These are phyloP conservation scores for Pangasius larnaudii DNA, from an alignment of 2,797 vertebrate species.

Conservation along the genomic window DNA sequence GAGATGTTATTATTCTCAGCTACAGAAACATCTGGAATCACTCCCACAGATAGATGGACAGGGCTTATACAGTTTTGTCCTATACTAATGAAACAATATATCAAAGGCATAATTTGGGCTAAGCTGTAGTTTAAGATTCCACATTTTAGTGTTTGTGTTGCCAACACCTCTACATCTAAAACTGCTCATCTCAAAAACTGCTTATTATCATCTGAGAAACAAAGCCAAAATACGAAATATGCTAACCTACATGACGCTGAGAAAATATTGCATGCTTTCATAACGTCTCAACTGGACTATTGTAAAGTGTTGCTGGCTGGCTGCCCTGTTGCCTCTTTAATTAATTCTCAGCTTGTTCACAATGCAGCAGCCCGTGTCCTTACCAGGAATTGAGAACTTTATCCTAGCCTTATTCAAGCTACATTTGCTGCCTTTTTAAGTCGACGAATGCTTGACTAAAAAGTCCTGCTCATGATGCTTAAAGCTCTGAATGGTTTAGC, in stretches of 20 bases:
- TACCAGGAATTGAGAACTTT: background rate
- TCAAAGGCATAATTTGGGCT: background rate
- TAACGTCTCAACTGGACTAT: background rate
- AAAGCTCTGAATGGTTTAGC: background rate
- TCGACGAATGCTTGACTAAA: background rate
- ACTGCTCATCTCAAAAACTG: background rate
- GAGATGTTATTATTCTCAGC: constrained; percentile 22
- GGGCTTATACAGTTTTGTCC: background rate
- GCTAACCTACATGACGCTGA: background rate
- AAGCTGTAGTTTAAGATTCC: background rate
- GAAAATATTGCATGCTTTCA: background rate
- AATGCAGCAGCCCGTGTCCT: background rate
- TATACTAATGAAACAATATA: constrained; percentile 2
- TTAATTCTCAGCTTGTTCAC: background rate
- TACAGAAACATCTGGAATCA: background rate
- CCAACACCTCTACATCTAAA: background rate
- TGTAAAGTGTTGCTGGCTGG: constrained; percentile 12
- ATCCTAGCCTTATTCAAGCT: background rate
- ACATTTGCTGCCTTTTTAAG: background rate
- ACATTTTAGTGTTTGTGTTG: background rate
- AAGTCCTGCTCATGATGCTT: background rate
- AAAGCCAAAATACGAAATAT: constrained; percentile 10
- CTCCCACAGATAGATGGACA: background rate
- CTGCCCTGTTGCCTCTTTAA: constrained; percentile 4
- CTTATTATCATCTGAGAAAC: background rate